Evolutionary conservation across 2,888 invertebrate genomes (phyloP).

Genomic region (Podotricha telesiphe): DNA sequence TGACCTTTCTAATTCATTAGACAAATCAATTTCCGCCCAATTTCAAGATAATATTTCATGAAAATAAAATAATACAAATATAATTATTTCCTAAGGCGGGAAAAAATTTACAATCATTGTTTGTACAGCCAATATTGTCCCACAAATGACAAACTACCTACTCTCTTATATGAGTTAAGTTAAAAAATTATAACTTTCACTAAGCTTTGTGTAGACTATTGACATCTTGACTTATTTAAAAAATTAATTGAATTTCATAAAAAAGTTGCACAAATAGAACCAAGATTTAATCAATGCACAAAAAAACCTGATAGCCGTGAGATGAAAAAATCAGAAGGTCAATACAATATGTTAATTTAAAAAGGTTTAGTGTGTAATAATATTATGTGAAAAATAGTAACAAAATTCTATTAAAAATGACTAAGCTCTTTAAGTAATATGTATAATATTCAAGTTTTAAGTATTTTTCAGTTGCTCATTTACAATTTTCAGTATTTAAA

Average conservation of each 20-base stretch:
- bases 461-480: not conserved
- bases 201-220: not conserved
- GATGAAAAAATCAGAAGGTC: conserved; percentile 9
- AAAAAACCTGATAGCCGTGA: conserved; percentile 3
- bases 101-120: too few species aligned
- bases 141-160: too few species aligned
- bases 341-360: conserved; percentile 1
- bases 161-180: too few species aligned
- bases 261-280: not conserved
- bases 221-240: not conserved
- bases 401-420: not conserved
- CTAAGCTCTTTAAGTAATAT: not conserved
- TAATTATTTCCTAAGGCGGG: too few species aligned
- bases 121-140: too few species aligned
- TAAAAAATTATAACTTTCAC: too few species aligned
- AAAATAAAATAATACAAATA: too few species aligned
- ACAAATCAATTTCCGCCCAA: too few species aligned
- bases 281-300: conserved; percentile 1
- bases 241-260: conserved; percentile 1
- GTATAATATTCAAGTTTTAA: not conserved
- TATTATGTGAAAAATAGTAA: conserved; percentile 2
- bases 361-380: conserved; percentile 2
- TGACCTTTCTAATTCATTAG: not conserved
- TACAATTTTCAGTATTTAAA: not conserved
- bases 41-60: too few species aligned